Evolutionary conservation across 35 echinoderm and acorn worm species (phyloP).

Genomic region (Heliocidaris tuberculata): DNA sequence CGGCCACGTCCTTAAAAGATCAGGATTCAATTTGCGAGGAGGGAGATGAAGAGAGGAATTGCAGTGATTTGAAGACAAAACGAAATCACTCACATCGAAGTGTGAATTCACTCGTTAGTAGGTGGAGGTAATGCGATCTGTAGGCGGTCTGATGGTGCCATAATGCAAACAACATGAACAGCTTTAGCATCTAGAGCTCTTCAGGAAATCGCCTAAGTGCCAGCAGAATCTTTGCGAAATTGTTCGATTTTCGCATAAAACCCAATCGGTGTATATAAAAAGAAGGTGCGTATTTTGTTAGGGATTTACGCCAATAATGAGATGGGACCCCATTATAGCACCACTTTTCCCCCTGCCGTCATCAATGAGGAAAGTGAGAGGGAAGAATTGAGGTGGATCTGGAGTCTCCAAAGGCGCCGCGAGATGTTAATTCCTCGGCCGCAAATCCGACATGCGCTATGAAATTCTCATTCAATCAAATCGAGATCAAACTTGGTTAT

Average conservation of each 20-base stretch:
- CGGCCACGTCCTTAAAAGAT: not conserved
- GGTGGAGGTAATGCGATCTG: slow-evolving; percentile 25
- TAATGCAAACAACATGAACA: slow-evolving; percentile 43
- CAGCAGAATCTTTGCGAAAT: slow-evolving; percentile 21
- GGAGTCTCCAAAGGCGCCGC: slow-evolving; percentile 20
- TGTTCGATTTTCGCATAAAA: slow-evolving; percentile 21
- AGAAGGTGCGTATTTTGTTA: slow-evolving; percentile 42
- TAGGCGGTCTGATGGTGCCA: not conserved
- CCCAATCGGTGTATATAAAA: not conserved
- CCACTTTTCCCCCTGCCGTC: not conserved
- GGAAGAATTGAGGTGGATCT: not conserved
- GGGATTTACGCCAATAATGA: slow-evolving; percentile 32
- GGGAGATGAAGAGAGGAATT: not conserved
- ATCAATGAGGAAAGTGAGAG: not conserved
- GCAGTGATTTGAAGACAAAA: not conserved
- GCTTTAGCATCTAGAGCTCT: not conserved
- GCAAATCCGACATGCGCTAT: slow-evolving; percentile 46
- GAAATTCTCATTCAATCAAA: slow-evolving; percentile 50
- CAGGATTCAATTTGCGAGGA: not conserved
- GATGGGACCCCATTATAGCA: not conserved
- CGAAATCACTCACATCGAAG: not conserved
- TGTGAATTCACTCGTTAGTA: slow-evolving; percentile 22
- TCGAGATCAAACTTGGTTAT: slow-evolving; percentile 22
- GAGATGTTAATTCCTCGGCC: slow-evolving; percentile 22
- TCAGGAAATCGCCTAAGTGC: slow-evolving; percentile 46